A percentile compares a stretch with the other conserved stretches of the same genome.
phyloP scores from a whole-genome alignment of 2,888 invertebrate species.

The Tillus elongatus region DNA sequence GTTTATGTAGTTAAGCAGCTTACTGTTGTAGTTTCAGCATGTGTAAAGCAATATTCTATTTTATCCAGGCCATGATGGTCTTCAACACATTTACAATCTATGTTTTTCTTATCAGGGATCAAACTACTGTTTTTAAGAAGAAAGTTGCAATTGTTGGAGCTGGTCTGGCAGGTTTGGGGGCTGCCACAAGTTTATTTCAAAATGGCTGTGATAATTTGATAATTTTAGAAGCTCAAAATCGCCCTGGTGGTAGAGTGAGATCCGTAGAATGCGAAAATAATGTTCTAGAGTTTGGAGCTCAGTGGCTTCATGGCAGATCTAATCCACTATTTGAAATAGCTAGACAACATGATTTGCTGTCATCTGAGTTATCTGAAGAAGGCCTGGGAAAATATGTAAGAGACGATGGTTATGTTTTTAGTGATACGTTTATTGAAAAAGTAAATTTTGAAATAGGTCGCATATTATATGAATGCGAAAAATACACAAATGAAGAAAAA shows the following conservation, averaged over 20 bases:
- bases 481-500: too few relatives aligned
- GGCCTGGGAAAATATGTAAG: conserved; percentile 48
- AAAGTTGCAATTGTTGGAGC: conserved; percentile 50
- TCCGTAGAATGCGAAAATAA: conserved; percentile 39
- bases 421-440: conserved; percentile 44
- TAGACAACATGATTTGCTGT: conserved; percentile 41
- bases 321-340: conserved; percentile 47
- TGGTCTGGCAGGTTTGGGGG: conserved; percentile 52
- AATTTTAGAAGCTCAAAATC: conserved; percentile 48
- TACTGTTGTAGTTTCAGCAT: too few relatives aligned
- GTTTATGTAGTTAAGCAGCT: too few relatives aligned
- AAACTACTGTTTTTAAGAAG: too few relatives aligned
- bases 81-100: too few relatives aligned
- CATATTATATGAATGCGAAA: conserved; percentile 45
- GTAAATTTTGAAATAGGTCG: conserved; percentile 45
- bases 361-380: conserved; percentile 45
- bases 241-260: conserved; percentile 48
- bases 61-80: too few relatives aligned
- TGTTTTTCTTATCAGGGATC: too few relatives aligned
- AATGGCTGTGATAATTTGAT: conserved; percentile 44
- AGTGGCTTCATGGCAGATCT: conserved; percentile 53
- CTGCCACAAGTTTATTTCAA: conserved; percentile 44
- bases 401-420: conserved; percentile 40
- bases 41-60: too few relatives aligned
- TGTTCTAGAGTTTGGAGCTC: conserved; percentile 52